Percentiles rank a stretch among this genome's conserved stretches.
Evolutionary conservation across 23 tunicate species (phyloP).

Genomic region (Halocynthia roretzi): DNA sequence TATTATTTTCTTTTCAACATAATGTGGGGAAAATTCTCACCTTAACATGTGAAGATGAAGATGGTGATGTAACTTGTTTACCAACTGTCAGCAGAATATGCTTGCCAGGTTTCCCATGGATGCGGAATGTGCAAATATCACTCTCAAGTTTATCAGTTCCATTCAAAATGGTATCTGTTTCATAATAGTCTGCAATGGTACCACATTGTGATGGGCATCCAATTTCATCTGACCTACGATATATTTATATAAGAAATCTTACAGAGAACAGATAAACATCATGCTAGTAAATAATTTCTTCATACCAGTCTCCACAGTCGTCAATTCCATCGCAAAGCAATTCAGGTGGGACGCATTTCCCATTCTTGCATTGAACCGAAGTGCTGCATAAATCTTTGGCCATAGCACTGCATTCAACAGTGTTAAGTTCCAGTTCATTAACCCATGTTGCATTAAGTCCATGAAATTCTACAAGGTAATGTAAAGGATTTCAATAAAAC

Average conservation of each 20-base stretch:
- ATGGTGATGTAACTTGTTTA: background rate
- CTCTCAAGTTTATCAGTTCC: background rate
- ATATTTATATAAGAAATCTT: background rate
- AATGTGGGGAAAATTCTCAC: background rate
- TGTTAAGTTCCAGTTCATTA: constrained; percentile 42
- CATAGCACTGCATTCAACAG: constrained; percentile 27
- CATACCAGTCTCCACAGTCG: constrained; percentile 93
- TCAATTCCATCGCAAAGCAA: constrained; percentile 68
- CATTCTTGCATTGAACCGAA: constrained; percentile 36
- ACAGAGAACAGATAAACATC: background rate
- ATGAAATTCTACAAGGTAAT: constrained; percentile 42
- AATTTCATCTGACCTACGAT: constrained; percentile 78
- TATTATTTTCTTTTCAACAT: background rate
- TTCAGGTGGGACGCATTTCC: constrained; percentile 36
- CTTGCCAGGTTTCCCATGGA: constrained; percentile 52
- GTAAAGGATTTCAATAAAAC: background rate
- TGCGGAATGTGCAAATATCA: constrained; percentile 48
- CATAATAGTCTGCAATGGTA: constrained; percentile 53
- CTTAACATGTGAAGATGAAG: background rate
- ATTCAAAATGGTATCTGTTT: background rate
- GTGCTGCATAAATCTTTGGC: constrained; percentile 48
- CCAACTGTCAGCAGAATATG: constrained; percentile 38
- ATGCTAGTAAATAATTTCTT: background rate
- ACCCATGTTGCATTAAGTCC: constrained; percentile 51
- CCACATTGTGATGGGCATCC: constrained; percentile 92